phyloP scores from a whole-genome alignment of 2,113 vertebrate species.

The Mormyrus lacerda region DNA sequence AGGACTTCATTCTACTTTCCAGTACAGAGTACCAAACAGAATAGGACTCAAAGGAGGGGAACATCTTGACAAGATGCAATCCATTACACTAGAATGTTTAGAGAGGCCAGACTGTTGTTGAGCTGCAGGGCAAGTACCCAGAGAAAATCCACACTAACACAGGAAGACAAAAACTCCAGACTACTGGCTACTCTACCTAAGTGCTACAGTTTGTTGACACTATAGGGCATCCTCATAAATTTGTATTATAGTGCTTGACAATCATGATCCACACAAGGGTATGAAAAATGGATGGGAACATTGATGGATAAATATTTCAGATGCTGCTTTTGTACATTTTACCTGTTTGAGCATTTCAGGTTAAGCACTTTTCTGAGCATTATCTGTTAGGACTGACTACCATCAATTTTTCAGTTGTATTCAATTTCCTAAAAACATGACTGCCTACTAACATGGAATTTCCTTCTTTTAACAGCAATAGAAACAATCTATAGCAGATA shows the following conservation, averaged over 20 bases:
- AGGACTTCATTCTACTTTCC: neutral
- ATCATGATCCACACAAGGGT: constrained; percentile 42
- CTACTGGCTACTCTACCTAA: neutral
- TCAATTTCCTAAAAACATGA: neutral
- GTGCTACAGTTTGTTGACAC: neutral
- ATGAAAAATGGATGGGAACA: constrained; percentile 38
- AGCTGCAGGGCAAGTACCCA: neutral
- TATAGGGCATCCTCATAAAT: neutral
- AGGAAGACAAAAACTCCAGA: neutral
- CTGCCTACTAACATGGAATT: neutral
- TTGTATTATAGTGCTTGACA: neutral
- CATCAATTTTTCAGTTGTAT: neutral
- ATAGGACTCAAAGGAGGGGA: neutral
- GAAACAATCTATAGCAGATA: neutral
- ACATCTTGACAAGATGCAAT: neutral
- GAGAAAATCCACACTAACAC: neutral
- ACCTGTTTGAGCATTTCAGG: neutral
- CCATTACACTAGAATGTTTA: neutral
- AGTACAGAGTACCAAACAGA: neutral
- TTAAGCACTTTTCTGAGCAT: neutral
- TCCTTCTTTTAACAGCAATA: neutral
- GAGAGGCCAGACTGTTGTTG: neutral
- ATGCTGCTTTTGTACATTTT: neutral
- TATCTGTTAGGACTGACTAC: neutral
- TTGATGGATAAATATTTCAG: constrained; percentile 30